phyloP scores from a whole-genome alignment of 2,113 vertebrate genomes.

The Leucopsar rothschildi region DNA sequence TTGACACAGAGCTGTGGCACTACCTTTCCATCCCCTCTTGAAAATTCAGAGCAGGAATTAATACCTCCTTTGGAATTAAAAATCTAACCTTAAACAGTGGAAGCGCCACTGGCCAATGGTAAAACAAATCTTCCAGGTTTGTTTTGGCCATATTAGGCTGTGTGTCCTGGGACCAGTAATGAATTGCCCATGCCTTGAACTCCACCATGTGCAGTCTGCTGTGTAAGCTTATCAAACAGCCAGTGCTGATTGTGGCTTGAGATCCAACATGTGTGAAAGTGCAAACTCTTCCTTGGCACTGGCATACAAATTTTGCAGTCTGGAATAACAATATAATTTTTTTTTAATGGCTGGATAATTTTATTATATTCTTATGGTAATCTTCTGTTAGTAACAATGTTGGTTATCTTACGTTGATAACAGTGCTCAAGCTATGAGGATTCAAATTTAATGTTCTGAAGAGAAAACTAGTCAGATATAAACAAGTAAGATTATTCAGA shows the following conservation, averaged over 20 bases:
- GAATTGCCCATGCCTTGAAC: background rate
- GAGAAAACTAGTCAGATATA: background rate
- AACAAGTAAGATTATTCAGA: background rate
- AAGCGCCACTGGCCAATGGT: background rate
- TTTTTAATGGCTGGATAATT: background rate
- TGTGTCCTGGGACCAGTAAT: background rate
- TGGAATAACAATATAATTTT: background rate
- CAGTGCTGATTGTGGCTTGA: background rate
- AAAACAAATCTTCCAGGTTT: background rate
- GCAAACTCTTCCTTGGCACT: background rate
- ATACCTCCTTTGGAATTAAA: background rate
- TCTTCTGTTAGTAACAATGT: background rate
- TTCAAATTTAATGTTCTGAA: background rate
- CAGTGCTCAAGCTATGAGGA: background rate
- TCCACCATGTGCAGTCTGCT: background rate
- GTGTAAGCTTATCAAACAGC: fast-evolving
- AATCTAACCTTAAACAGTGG: background rate
- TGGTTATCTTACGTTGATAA: background rate
- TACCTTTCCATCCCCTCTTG: background rate
- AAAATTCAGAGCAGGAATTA: background rate
- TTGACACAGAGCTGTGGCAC: background rate
- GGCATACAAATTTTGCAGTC: background rate
- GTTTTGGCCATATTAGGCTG: background rate
- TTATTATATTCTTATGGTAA: background rate
- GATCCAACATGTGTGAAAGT: background rate